Base-by-base conservation (phyloP, 2,888 invertebrate genomes). In the Metallyticus violacea region DNA sequence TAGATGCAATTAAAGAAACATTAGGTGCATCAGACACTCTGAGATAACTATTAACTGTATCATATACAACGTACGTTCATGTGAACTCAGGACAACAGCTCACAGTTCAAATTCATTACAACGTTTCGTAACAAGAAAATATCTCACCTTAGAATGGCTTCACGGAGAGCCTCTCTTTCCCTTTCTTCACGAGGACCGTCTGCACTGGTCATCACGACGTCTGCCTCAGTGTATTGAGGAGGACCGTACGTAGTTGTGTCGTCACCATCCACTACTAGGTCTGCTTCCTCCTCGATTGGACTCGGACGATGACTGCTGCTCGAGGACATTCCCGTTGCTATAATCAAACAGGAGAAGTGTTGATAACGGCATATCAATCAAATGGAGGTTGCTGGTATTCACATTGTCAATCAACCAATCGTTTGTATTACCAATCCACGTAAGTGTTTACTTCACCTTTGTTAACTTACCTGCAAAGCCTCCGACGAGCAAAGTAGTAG, bases 241-340 rank as follows among this genome's bases (percentile, higher is more conserved):
- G 96, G 95, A 0, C 98, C 98, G 90, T 96, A 98, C 81, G 96
- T 92, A 87, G 96, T 95, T 0, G 96, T 94, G 89, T 97, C 96
- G 91, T 98, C 98, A 4, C 97, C 97, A 90, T 98, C 98, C 0
- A 98, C 98, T 86, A 97, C 96, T 91, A 96, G 91, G 90, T 95
- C 95, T 81, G 95, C 93, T 90, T 96, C 96, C 86, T 94, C 94
- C 89, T 96, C 96, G 88, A 92, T 92, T 79, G 89, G 91, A 90
- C 90, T 89, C 89, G 86, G 87, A 76, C 87, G 91, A 85, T 89
- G 91, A 82, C 92, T 90, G 83, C 92, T 90, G 25, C 92, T 90
- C 7, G 92, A 92, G 1, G 93, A 93, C 85, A 92, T 89, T 9
- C 91, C 89, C 88, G 93, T 89, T 62, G 91, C 79, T 90, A 90